Base-by-base conservation (phyloP, 2,797 vertebrate species). In the Sebastes matsubarae region DNA sequence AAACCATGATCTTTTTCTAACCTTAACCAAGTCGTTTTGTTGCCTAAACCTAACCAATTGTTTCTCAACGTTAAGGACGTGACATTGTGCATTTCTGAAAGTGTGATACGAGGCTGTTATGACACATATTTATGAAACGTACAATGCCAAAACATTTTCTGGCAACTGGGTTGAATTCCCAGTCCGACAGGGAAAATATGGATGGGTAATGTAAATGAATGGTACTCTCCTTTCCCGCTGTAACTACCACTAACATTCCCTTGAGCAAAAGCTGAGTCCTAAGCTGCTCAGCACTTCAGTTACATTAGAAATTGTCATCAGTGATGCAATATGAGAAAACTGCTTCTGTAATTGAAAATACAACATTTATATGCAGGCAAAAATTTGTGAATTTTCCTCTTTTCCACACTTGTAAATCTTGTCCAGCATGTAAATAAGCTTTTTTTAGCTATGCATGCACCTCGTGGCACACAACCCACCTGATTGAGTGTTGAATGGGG, bases 171-270 rank as follows among this genome's bases (percentile, higher is more conserved):
- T 52, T n/a, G 50, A 52, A 52, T 52, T 52, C 20, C 20, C 1
- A 64, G 36, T 70, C 55, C 14, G 12, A 22, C 30, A 68, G 42
- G 65, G 57, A 66, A 74, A 83, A 68, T 81, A 75, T 61, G 73
- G 77, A 74, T 6, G 52, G 54, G 64, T 63, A 72, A 80, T 83
- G 46, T 60, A 76, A 79, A 80, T 68, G n/a, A 88, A 86, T 69
- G 61, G 52, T 42, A 63, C 14, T 75, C 30, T 74, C 57, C 18
- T 75, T 69, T 79, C 42, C 36, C 25, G 57, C 67, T 69, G 67
- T 74, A 81, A 72, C 74, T 68, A 81, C 42, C 54, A 12, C 29
- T 77, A 69, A 83, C 72, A 58, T 57, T 75, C 66, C 78, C 80
- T 34, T 9, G 63, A 80, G 79, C 77, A 70, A 63, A 78, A 1